Evolutionary conservation across 2,113 vertebrate genomes (phyloP), one percentile per base, ranked within the genome.

Genomic region (Struthidea cinerea): DNA sequence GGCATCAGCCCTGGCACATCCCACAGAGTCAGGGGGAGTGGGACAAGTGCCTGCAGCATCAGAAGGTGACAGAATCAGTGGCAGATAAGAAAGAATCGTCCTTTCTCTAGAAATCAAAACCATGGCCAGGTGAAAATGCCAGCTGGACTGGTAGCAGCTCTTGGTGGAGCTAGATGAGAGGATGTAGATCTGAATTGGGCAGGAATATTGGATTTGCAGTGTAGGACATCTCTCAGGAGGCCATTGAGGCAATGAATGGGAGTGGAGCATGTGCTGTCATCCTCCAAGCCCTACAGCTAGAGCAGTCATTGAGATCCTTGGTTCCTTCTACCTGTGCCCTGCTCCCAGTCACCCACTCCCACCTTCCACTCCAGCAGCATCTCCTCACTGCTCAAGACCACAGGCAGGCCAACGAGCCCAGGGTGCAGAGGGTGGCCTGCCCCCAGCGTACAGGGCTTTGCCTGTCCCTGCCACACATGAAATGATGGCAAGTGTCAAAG

Each of bases 361-460:
- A 57, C 16, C 32, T 30, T 28, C 49, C 19, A 39, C 9, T n/a
- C 47, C 74, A 63, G 35, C 21, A 57, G 24, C 21, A 26, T 9
- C 10, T 32, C 65, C 71, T 42, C 44, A 12, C 23, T 23, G 49
- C 88, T 46, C 57, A 27, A 39, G 63, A 67, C 39, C 1, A 1
- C 5, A 30, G 49, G 11, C 33, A 60, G 13, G 8, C 13, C 39
- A 74, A 61, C 1, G 0, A 75, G 32, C 13, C 22, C 7, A 8
- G 30, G 37, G 13, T 61, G 44, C 68, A 80, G 21, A 78, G 46
- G 24, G 41, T 18, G 19, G 16, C n/a, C 23, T 59, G 46, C 19
- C 73, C 37, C 39, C 30, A 68, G 77, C 39, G 50, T 5, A 13
- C 0, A 0, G 33, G 26, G 12, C 21, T 86, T 75, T 2, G 2